Base-by-base conservation (phyloP, 1,140 invertebrate species). In the Sinonovacula constricta region DNA sequence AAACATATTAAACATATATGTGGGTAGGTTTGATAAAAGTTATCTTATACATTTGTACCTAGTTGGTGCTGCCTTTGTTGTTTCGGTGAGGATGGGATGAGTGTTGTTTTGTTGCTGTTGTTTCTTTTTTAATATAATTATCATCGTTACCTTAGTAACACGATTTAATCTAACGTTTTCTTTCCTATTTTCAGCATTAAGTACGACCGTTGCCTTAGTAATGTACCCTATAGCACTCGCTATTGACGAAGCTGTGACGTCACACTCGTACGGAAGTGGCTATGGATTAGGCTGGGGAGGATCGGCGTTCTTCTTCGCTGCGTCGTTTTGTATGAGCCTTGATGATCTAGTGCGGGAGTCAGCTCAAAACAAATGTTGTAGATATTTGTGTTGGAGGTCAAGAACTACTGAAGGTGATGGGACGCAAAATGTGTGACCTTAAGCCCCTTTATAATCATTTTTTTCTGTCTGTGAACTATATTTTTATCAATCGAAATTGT, bases 311-410 rank as follows among this genome's bases (percentile, higher is more conserved):
- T 90, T 88, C 78, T 81, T 88, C 28, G 85, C 84, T 36, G 86
- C 89, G 2, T 86, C 90, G n/a, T 79, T 91, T n/a, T 90, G 90
- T 81, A 90, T 91, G 89, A 90, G 86, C 68, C 65, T 91, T 49
- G 90, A 91, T 79, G 90, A 91, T 56, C 56, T 91, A 36, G 88
- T 90, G 39, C 77, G 87, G 4, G 86, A 88, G 78, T 88, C 86
- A 53, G 82, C 86, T 15, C 83, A 84, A 63, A 80, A 85, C 54
- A 86, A 84, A 74, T 85, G 83, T 53, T 88, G 85, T 70, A 79
- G 82, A 60, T 78, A 69, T 63, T 81, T 86, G 69, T 87, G 83
- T 68, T 87, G 85, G 81, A 82, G 81, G 56, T 68, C 78, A 45
- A 81, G 83, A 49, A 68, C 79, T 7, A 78, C 69, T 28, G 83